phyloP scores from a whole-genome alignment of 1,140 invertebrate genomes.

The Druon quercuslanigerum region DNA sequence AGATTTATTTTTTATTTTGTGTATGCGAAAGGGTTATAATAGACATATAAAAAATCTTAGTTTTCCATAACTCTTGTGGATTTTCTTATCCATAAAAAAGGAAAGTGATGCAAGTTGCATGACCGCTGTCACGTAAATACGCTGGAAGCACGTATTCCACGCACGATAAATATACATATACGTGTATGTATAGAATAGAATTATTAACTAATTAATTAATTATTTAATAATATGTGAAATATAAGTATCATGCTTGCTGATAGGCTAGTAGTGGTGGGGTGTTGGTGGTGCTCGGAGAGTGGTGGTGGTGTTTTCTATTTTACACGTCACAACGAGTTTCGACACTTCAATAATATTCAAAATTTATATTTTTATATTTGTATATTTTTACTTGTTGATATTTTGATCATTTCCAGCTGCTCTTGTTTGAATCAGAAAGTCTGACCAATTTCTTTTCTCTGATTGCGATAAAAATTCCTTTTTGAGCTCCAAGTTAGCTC shows the following conservation, averaged over 20 bases:
- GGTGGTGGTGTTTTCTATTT: constrained; percentile 57
- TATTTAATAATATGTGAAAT: constrained; percentile 40
- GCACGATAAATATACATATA: neutral
- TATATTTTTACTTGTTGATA: neutral
- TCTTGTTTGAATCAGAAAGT: neutral
- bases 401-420: neutral
- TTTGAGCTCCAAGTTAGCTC: neutral
- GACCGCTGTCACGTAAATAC: constrained; percentile 12
- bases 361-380: neutral
- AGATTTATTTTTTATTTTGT: no score
- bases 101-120: constrained; percentile 38
- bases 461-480: no score
- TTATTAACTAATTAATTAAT: constrained; percentile 10
- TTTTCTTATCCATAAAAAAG: constrained; percentile 45
- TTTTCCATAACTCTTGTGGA: neutral
- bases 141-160: neutral
- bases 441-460: no score
- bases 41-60: neutral
- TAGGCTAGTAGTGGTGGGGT: constrained; percentile 68
- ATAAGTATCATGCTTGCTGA: constrained; percentile 69
- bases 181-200: neutral
- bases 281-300: constrained; percentile 72
- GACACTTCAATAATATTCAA: constrained; percentile 3
- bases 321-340: constrained; percentile 50
- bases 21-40: neutral